Percentiles rank a stretch among this genome's conserved stretches.
Conservation (phyloP, 2,888 invertebrate genomes). For the Yponomeuta cagnagella region DNA sequence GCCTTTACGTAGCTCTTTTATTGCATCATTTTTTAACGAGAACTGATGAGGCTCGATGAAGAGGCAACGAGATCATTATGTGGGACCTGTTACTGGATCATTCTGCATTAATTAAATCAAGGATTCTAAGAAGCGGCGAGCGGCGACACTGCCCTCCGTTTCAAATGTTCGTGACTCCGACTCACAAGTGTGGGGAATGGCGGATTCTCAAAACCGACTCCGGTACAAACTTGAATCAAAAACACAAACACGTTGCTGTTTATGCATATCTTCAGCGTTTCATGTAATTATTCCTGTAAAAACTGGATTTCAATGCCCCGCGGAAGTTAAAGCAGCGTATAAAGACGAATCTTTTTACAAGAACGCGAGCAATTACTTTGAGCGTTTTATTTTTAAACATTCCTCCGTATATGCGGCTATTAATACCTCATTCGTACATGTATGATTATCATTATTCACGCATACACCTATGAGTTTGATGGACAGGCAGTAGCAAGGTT, state of each 20-base stretch:
- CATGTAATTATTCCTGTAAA: neutral
- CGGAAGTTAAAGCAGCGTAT: neutral
- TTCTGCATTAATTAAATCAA: slow-evolving; percentile 17
- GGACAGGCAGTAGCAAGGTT: slow-evolving; percentile 14
- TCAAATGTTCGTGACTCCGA: slow-evolving; percentile 10
- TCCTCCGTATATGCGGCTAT: neutral
- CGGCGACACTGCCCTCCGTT: slow-evolving; percentile 4
- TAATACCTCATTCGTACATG: neutral
- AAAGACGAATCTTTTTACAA: neutral
- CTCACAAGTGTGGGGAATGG: neutral
- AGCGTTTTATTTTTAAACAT: neutral
- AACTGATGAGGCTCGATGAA: slow-evolving; percentile 60
- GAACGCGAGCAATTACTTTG: neutral
- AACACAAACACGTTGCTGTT: neutral
- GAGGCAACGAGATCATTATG: slow-evolving; percentile 48
- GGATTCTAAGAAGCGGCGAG: slow-evolving; percentile 4
- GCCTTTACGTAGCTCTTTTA: slow-evolving; percentile 52
- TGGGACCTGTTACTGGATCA: slow-evolving; percentile 13
- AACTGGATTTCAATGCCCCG: neutral
- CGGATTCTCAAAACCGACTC: neutral
- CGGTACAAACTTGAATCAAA: neutral
- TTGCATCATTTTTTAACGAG: slow-evolving; percentile 73
- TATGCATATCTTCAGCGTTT: neutral
- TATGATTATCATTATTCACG: neutral
- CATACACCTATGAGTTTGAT: slow-evolving; percentile 3